Evolutionary conservation across 92 coral and sea anemone genomes (phyloP).

Genomic region (Bergia sp.): DNA sequence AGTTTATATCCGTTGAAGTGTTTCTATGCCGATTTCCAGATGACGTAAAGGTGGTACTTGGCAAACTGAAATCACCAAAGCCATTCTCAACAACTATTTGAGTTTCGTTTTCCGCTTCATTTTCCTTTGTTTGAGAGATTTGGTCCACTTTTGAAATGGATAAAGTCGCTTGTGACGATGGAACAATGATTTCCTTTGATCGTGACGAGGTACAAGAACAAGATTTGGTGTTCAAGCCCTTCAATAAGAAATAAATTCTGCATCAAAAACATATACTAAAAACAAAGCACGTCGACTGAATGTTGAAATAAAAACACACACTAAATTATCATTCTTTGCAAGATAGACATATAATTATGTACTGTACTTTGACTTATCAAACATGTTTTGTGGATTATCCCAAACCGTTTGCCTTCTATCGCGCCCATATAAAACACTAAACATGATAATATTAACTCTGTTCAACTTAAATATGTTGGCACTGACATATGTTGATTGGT

Average conservation of each 20-base stretch:
- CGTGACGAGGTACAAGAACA: slow-evolving; percentile 2
- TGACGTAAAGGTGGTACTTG: not conserved
- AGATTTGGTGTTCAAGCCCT: slow-evolving; percentile 5
- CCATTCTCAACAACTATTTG: not conserved
- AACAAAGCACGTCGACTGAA: not conserved
- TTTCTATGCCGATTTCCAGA: not conserved
- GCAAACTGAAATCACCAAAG: not conserved
- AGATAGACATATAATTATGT: too few relatives aligned
- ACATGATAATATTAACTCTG: too few relatives aligned
- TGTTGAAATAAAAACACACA: not conserved
- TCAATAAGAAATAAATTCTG: not conserved
- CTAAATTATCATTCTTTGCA: not conserved
- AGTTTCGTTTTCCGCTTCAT: slow-evolving; percentile 18
- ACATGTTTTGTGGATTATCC: too few relatives aligned
- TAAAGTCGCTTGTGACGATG: not conserved
- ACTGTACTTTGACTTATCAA: too few relatives aligned
- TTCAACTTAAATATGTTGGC: too few relatives aligned
- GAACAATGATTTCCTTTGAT: not conserved
- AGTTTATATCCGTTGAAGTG: not conserved
- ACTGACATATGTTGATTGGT: too few relatives aligned
- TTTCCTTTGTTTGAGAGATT: not conserved
- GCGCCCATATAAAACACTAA: too few relatives aligned
- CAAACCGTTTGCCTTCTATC: too few relatives aligned
- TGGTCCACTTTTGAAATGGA: not conserved
- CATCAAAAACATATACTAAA: not conserved